These are phyloP conservation scores for Hydropsyche betteni DNA, from an alignment of 2,888 invertebrate species.

Conservation along the genomic window DNA sequence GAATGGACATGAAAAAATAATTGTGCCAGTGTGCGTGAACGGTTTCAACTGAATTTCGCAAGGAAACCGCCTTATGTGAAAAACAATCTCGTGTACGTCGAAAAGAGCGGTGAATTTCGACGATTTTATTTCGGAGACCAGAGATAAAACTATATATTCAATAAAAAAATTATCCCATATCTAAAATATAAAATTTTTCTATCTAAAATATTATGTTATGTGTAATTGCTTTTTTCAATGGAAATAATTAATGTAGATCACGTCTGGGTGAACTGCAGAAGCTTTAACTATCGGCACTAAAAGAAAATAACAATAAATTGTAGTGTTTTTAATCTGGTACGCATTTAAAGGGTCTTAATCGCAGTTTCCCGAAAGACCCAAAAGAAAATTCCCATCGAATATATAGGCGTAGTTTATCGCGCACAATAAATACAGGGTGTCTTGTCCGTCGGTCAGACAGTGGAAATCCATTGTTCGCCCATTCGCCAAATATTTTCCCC, in stretches of 20 bases:
- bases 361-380: slow-evolving; percentile 14
- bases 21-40: not conserved
- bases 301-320: slow-evolving; percentile 17
- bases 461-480: slow-evolving; percentile 28
- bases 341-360: slow-evolving; percentile 27
- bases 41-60: slow-evolving; percentile 4
- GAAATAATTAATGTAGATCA: slow-evolving; percentile 2
- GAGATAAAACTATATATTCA: not conserved
- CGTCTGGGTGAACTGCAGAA: not conserved
- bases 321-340: slow-evolving; percentile 26
- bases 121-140: not conserved
- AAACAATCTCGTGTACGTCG: not conserved
- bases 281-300: not conserved
- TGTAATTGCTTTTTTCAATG: not conserved
- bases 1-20: slow-evolving; percentile 20
- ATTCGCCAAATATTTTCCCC: slow-evolving; percentile 31
- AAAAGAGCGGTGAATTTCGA: not conserved
- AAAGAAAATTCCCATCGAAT: slow-evolving; percentile 20
- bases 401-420: slow-evolving; percentile 26
- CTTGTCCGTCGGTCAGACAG: slow-evolving; percentile 28
- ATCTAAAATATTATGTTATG: no score
- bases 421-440: slow-evolving; percentile 32
- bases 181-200: not conserved
- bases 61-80: not conserved
- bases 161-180: not conserved